These are phyloP conservation scores for Platorchestia sp. DNA, from an alignment of 1,140 invertebrate genomes.

Conservation along the genomic window DNA sequence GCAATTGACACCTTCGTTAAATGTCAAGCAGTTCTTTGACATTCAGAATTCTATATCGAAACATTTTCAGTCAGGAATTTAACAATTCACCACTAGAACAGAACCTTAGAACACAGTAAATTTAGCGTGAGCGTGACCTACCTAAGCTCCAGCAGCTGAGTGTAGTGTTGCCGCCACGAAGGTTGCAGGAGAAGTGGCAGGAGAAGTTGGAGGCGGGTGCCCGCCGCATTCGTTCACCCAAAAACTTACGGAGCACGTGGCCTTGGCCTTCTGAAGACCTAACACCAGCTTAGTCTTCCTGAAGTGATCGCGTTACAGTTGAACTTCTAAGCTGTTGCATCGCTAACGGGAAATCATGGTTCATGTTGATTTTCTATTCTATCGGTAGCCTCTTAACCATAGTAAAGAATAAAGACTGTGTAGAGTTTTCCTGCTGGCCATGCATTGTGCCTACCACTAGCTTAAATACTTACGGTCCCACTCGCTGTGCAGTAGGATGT, in stretches of 20 bases:
- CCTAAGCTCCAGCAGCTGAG: constrained; percentile 43
- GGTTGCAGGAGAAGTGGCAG: constrained; percentile 44
- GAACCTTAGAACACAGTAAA: background rate
- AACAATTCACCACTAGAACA: background rate
- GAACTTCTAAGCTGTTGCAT: background rate
- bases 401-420: background rate
- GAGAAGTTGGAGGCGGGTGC: background rate
- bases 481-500: background rate
- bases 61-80: background rate
- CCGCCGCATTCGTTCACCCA: constrained; percentile 1
- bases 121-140: background rate
- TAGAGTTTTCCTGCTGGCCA: background rate
- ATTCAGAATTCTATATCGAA: background rate
- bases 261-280: constrained; percentile 37
- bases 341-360: background rate
- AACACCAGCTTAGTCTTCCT: constrained; percentile 2
- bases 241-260: background rate
- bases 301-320: constrained; percentile 38
- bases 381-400: background rate
- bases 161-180: constrained; percentile 1
- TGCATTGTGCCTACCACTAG: background rate
- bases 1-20: background rate
- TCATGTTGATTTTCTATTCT: background rate
- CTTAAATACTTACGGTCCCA: background rate
- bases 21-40: background rate